Evolutionary conservation across 2,797 vertebrate genomes (phyloP).

Genomic region (Mareca strepera): DNA sequence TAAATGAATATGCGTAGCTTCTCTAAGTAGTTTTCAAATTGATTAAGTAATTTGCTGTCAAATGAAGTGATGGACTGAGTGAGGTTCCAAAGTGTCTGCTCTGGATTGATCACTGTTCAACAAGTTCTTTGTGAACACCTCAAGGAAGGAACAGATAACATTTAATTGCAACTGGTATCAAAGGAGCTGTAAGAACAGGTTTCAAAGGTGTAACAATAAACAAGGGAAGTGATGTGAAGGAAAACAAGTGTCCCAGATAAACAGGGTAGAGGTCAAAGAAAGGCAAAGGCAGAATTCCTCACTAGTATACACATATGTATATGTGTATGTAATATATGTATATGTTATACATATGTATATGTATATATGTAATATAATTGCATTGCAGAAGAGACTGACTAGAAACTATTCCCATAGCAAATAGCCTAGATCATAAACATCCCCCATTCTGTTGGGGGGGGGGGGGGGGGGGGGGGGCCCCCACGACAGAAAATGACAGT

Average conservation of each 20-base stretch:
- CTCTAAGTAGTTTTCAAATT: not conserved
- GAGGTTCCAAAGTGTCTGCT: not conserved
- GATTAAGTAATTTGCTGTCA: not conserved
- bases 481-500: not conserved
- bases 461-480: no score
- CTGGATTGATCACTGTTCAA: not conserved
- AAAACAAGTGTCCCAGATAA: not conserved
- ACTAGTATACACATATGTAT: not conserved
- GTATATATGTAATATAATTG: no score
- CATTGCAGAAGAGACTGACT: not conserved
- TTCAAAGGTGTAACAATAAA: not conserved
- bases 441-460: not conserved
- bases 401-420: not conserved
- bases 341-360: no score
- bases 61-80: not conserved
- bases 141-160: not conserved
- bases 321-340: no score
- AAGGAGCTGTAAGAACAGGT: not conserved
- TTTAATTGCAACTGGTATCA: not conserved
- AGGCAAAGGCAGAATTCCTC: not conserved
- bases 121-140: not conserved
- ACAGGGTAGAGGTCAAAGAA: not conserved
- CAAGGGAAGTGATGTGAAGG: not conserved
- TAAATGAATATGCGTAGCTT: not conserved
- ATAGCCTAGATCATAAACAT: not conserved